These are phyloP conservation scores for Papilio polytes DNA, from an alignment of 1,140 invertebrate genomes.

Conservation along the genomic window DNA sequence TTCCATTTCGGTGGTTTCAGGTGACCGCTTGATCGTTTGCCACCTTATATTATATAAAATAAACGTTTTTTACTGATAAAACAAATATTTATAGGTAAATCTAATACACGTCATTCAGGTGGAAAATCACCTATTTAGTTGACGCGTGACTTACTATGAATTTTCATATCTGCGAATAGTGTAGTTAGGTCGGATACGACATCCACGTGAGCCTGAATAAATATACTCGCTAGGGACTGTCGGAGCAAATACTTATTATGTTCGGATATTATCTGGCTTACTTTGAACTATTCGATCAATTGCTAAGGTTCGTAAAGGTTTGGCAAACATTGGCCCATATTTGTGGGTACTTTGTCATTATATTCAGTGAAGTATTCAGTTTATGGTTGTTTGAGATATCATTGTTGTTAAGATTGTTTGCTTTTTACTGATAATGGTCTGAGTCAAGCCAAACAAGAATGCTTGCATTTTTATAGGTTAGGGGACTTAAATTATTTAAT, in stretches of 20 bases:
- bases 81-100: neutral
- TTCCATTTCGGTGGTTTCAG: too few relatives aligned
- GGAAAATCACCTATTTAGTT: neutral
- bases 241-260: slow-evolving; percentile 13
- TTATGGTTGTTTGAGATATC: too few relatives aligned
- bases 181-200: neutral
- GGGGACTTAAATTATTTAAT: too few relatives aligned
- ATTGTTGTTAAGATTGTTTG: too few relatives aligned
- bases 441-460: too few relatives aligned
- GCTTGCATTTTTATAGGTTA: too few relatives aligned
- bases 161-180: neutral
- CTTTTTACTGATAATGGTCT: too few relatives aligned
- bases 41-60: too few relatives aligned
- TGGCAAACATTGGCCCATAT: slow-evolving; percentile 3
- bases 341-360: neutral
- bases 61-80: too few relatives aligned
- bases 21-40: too few relatives aligned
- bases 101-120: neutral
- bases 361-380: neutral
- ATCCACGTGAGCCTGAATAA: neutral
- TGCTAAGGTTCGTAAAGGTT: neutral
- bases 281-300: slow-evolving; percentile 23
- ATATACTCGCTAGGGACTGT: neutral
- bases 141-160: neutral
- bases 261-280: slow-evolving; percentile 15